Evolutionary conservation across 2,113 vertebrate species (phyloP), one percentile per base, ranked within the genome.

Genomic region (Nothoprocta pentlandii): DNA sequence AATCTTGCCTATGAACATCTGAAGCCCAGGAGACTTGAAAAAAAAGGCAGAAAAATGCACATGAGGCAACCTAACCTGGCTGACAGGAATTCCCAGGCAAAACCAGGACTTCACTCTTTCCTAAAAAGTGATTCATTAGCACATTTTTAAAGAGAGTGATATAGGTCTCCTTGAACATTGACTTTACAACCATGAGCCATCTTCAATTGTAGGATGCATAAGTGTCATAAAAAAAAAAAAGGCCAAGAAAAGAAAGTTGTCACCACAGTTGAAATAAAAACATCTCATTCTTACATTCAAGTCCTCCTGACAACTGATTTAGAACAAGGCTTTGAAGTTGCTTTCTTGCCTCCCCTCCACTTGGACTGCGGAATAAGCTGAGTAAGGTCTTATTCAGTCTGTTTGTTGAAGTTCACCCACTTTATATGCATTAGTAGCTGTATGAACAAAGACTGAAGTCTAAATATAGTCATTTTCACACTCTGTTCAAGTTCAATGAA

Each of bases 391-490:
- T 44, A n/a, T 20, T 36, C 34, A 63, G 15, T 44, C 41, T 85
- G 34, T 63, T 75, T 92, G 32, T 80, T 93, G 85, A 78, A 75
- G 76, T 6, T 68, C 30, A 39, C 77, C 30, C 46, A 41, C 46
- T 93, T 88, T 42, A 70, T 25, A 46, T 17, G 30, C 14, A 13
- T 63, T 51, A 67, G 58, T 39, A 87, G 58, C 11, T 49, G 12
- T 80, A 36, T 54, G 32, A 88, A 36, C 42, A 78, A 73, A 85
- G 23, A 10, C 6, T 80, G 30, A 71, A 19, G 28, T 83, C 64
- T 92, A 94, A 92, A 93, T 88, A 84, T 53, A 90, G 51, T 74
- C 0, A 61, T 78, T 78, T 90, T 93, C 36, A 80, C 64, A 61
- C 63, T 75, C 74, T 90, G 32, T 59, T 63, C 34, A 91, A 93